Evolutionary conservation across 2,888 invertebrate species (phyloP).

Genomic region (Conops quadrifasciatus): DNA sequence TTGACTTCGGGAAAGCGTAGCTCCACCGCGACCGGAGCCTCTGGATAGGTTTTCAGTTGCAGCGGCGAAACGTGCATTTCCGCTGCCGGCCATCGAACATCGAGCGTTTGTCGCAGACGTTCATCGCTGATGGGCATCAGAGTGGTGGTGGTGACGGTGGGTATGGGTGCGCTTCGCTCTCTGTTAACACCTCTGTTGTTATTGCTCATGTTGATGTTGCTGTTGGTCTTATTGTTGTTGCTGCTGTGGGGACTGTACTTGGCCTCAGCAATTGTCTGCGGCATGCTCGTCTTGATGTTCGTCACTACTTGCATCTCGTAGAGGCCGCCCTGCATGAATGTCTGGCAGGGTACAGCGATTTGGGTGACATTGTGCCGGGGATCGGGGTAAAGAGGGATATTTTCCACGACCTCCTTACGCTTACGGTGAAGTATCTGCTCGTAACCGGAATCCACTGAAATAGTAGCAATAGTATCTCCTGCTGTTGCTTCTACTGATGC

Average conservation of each 20-base stretch:
- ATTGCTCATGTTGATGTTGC: conserved; percentile 8
- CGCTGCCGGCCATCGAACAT: conserved; percentile 84
- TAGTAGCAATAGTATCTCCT: conserved; percentile 16
- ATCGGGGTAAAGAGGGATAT: conserved; percentile 61
- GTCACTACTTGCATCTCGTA: conserved; percentile 62
- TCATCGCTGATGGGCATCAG: conserved; percentile 58
- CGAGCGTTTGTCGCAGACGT: conserved; percentile 68
- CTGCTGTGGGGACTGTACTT: background rate
- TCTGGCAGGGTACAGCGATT: conserved; percentile 61
- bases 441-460: background rate
- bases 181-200: background rate
- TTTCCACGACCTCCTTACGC: conserved; percentile 59
- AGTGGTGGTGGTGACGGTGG: conserved; percentile 52
- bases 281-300: conserved; percentile 49
- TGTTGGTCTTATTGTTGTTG: background rate
- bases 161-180: background rate
- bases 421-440: conserved; percentile 49
- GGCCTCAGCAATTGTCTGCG: background rate
- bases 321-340: conserved; percentile 58
- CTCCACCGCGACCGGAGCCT: conserved; percentile 76
- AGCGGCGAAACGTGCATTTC: conserved; percentile 77
- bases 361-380: conserved; percentile 61
- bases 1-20: conserved; percentile 79
- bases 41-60: conserved; percentile 82
- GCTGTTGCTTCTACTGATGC: conserved; percentile 30